Base-by-base conservation (phyloP, 2,888 invertebrate genomes). In the Mesodorylaimus sp. region DNA sequence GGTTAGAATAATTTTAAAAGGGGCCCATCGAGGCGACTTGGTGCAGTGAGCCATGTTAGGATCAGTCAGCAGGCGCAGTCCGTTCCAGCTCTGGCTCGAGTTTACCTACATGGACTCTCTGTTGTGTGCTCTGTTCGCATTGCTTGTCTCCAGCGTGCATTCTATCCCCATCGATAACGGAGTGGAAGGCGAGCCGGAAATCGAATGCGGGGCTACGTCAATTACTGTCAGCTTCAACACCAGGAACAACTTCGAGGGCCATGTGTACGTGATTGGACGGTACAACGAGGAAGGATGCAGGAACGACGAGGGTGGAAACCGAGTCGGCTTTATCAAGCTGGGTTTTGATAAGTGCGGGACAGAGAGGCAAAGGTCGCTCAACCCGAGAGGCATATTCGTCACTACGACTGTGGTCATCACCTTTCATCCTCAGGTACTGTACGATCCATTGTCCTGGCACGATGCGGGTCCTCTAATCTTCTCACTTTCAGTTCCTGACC, bases 221-320 rank as follows among this genome's bases (percentile, higher is more conserved):
- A 61, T 64, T 48, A 61, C 61, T 37, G 59, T 64, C 51, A 64
- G 62, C 55, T 66, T 64, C 58, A 65, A 65, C 57, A 65, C 65
- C 24, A 56, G 59, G 39, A 59, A 58, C 38, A 50, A 54, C 16
- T 59, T 59, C 54, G 55, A 57, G 27, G 59, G 57, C 44, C 60
- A 59, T 44, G 60, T 60, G 21, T 60, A 57, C 52, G 59, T 57
- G 23, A 60, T 60, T 50, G 53, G 50, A 19, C 50, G 50, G 19
- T 52, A 48, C 50, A 39, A 29, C 37, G 50, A 52, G 27, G 27
- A 45, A 10, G 47, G 24, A 3, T 49, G 49, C 25, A 45, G 52
- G 36, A 52, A 41, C 41, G 49, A 48, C 45, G 25, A 24, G 19
- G 44, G 48, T 3, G 51, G 48, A 21, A 7, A 19, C 5, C 13